A percentile compares a stretch with the other conserved stretches of the same genome.
Evolutionary conservation across 2,797 vertebrate genomes (phyloP).

Genomic region (Percopsis omiscomaycus): DNA sequence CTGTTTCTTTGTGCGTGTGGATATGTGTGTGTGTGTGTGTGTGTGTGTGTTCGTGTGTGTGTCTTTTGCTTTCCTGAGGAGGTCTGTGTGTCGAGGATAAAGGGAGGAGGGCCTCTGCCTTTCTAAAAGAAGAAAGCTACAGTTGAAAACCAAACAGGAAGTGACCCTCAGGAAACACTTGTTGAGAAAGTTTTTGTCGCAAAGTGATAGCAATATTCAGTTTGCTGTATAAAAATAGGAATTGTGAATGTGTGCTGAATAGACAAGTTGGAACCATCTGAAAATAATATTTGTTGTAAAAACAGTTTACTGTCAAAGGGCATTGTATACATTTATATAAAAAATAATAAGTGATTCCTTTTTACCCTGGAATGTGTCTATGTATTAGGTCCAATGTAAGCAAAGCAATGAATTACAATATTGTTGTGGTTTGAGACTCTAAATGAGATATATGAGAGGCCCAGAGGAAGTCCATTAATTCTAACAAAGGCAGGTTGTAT

Average conservation of each 20-base stretch:
- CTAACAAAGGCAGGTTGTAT: conserved; percentile 62
- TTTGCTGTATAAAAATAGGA: no score
- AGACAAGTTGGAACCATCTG: no score
- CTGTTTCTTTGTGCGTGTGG: conserved; percentile 9
- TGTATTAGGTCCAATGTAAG: no score
- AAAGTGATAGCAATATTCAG: no score
- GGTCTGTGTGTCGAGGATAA: not conserved
- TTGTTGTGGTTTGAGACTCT: conserved; percentile 16
- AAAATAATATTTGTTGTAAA: no score
- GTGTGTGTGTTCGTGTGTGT: conserved; percentile 12
- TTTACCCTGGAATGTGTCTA: no score
- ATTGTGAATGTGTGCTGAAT: no score
- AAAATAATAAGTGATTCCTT: no score
- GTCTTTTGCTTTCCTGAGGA: conserved; percentile 2
- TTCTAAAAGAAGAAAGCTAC: conserved; percentile 21
- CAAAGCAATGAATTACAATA: no score
- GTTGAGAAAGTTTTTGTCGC: conserved; percentile 2
- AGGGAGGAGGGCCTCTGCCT: not conserved
- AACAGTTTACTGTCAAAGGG: no score
- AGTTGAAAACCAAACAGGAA: conserved; percentile 17
- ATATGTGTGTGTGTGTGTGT: conserved; percentile 14
- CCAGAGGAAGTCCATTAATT: conserved; percentile 62
- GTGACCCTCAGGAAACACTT: conserved; percentile 19
- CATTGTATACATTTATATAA: no score
- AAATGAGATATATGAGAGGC: conserved; percentile 30